Conservation (phyloP, 2,888 invertebrate genomes). For the Agrochola circellaris region DNA sequence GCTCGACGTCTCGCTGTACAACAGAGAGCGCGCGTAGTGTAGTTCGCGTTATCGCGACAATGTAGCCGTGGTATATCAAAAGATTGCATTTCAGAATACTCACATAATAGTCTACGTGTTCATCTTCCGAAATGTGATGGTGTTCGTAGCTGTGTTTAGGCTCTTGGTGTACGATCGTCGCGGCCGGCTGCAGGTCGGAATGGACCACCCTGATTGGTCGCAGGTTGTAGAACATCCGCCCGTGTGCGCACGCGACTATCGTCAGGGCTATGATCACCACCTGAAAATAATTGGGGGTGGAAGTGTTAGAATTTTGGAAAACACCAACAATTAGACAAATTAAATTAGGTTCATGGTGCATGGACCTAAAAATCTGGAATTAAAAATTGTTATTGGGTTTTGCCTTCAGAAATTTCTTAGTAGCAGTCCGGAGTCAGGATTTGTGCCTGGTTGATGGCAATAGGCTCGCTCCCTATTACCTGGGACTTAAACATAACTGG, state of each 20-base stretch:
- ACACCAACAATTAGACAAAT: background rate
- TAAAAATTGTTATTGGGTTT: background rate
- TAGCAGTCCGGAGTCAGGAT: background rate
- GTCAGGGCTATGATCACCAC: constrained; percentile 75
- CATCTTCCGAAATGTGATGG: constrained; percentile 86
- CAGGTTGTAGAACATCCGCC: constrained; percentile 70
- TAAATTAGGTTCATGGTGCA: background rate
- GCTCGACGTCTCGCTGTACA: too few species aligned
- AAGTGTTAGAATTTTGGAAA: background rate
- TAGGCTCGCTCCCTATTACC: too few species aligned
- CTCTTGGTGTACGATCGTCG: constrained; percentile 74
- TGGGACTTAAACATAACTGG: background rate
- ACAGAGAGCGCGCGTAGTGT: too few species aligned
- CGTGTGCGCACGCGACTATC: constrained; percentile 77
- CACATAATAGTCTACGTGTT: constrained; percentile 92
- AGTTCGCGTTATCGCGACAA: too few species aligned
- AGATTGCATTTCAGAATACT: constrained; percentile 72
- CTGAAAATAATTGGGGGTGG: constrained; percentile 67
- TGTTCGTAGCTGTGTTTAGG: constrained; percentile 78
- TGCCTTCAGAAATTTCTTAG: background rate
- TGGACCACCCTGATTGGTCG: constrained; percentile 68
- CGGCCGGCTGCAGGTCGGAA: constrained; percentile 74
- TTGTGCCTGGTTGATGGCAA: background rate
- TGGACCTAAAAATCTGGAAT: background rate
- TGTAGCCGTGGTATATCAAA: too few species aligned